Conservation (phyloP, 2,113 vertebrate genomes). For the Morone saxatilis region DNA sequence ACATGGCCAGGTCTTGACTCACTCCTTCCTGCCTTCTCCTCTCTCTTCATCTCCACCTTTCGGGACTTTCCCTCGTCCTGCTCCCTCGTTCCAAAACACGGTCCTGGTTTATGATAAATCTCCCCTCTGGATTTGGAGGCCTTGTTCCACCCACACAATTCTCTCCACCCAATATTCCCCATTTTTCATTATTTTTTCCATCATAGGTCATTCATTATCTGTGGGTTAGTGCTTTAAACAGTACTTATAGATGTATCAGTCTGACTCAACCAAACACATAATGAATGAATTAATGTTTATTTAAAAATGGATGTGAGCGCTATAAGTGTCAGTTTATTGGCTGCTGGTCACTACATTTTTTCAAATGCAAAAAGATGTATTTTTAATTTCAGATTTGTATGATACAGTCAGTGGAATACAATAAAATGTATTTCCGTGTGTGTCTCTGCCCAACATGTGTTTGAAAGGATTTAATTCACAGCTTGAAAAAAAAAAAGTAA, state of each 20-base stretch:
- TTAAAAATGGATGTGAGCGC: background rate
- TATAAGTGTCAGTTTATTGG: background rate
- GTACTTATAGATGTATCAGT: background rate
- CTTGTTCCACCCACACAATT: constrained; percentile 34
- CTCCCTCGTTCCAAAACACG: constrained; percentile 5
- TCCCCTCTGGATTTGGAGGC: constrained; percentile 26
- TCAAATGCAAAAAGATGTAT: background rate
- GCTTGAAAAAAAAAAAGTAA: background rate
- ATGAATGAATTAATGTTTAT: background rate
- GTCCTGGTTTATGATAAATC: constrained; percentile 54
- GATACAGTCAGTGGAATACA: background rate
- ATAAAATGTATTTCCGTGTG: background rate
- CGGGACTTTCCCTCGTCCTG: constrained; percentile 61
- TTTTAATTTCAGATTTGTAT: background rate
- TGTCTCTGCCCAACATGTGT: constrained; percentile 6
- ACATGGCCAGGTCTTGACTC: constrained; percentile 61
- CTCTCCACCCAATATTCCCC: constrained; percentile 19
- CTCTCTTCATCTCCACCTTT: constrained; percentile 65
- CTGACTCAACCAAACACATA: background rate
- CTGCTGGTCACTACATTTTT: background rate
- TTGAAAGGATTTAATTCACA: background rate
- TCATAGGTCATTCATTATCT: background rate
- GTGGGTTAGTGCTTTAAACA: constrained; percentile 11
- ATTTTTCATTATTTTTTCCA: background rate
- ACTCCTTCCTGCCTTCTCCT: constrained; percentile 55